Evolutionary conservation across 1,140 invertebrate genomes (phyloP), one percentile per base, ranked within the genome.

Genomic region (Capitella teleta): DNA sequence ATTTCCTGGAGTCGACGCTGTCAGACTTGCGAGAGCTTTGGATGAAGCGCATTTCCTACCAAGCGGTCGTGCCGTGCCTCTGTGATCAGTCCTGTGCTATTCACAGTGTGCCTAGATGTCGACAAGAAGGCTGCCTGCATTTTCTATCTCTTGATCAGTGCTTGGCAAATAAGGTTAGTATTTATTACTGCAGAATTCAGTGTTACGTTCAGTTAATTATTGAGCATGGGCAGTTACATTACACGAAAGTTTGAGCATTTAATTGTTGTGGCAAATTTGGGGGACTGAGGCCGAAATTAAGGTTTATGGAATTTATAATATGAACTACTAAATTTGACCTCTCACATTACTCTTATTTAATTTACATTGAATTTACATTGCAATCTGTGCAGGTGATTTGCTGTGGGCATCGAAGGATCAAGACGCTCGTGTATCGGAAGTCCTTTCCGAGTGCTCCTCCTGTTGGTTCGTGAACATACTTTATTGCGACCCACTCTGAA

Each of bases 111-210:
- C 47, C 56, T 18, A 49, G 52, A 12, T 75, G 74, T 52, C 32
- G 47, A 3, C 51, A 68, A 30, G 59, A 67, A 23, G 40, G 52
- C 0, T 76, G 74, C 55, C 50, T 72, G 2, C 74, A 76, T 58
- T 73, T 75, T 53, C 54, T 75, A 12, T 57, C 68, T 45, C 57
- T 76, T 8, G 68, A 75, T 59, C 69, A 76, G 50, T 76, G 74
- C 56, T 57, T 76, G 19, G 56, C 64, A 32, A 74, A 67, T 44
- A 73, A 70, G 58, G 73, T 74, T 42, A 53, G 58, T 38, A 8
- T 24, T 36, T 30, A n/a, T n/a, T n/a, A n/a, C n/a, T n/a, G n/a
- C n/a, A n/a, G n/a, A n/a, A n/a, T n/a, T n/a, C n/a, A n/a, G n/a
- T n/a, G n/a, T n/a, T n/a, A n/a, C n/a, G n/a, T n/a, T n/a, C n/a